Percentiles rank a stretch among this genome's conserved stretches.
Conservation (phyloP, 2,113 vertebrate species). For the Baryphthengus martii region DNA sequence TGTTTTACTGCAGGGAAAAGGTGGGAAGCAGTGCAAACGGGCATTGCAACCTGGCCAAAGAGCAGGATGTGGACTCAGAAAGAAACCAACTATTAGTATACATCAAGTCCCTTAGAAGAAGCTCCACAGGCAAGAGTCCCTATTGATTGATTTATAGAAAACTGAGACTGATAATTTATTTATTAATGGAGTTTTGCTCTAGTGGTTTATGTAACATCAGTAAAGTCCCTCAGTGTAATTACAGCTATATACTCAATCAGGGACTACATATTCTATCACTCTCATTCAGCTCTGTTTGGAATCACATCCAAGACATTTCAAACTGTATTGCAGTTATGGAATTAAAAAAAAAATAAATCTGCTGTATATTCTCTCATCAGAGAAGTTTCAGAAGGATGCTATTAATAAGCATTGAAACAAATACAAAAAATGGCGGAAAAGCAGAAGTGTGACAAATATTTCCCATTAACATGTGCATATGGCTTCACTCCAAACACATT, state of each 20-base stretch:
- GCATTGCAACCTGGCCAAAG: background rate
- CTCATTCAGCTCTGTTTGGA: background rate
- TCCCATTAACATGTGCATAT: conserved; percentile 14
- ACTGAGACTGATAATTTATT: background rate
- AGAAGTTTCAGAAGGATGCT: background rate
- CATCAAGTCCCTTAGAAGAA: background rate
- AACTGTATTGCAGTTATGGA: background rate
- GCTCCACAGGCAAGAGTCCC: background rate
- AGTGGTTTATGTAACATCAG: background rate
- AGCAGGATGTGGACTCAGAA: background rate
- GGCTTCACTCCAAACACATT: conserved; percentile 23
- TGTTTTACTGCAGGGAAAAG: background rate
- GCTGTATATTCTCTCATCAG: background rate
- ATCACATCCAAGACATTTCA: background rate
- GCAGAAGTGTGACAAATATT: conserved; percentile 26
- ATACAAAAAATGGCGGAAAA: conserved; percentile 17
- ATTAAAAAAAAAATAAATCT: background rate
- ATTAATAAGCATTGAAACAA: conserved; percentile 34
- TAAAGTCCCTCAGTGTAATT: background rate
- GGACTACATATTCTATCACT: background rate
- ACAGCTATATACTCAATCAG: background rate
- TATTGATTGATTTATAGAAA: background rate
- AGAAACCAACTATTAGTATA: background rate
- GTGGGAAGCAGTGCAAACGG: background rate
- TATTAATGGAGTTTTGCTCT: background rate